Conservation (phyloP, 2,888 invertebrate species). For the Caenorhabditis angaria region DNA sequence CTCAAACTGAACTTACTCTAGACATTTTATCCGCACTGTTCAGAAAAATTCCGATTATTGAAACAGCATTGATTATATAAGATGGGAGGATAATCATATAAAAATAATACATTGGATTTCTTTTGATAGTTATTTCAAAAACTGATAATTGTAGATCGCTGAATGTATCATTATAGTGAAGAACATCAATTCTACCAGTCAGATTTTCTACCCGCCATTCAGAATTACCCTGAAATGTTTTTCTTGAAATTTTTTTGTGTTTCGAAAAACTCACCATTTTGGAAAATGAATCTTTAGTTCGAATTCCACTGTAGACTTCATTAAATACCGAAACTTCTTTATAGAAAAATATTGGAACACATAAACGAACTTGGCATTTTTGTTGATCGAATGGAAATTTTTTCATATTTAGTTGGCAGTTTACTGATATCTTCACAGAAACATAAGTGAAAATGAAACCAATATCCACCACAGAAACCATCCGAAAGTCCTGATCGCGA, state of each 20-base stretch:
- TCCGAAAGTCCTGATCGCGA: conserved; percentile 16
- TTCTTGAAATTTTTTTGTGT: background rate
- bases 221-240: conserved; percentile 25
- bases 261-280: conserved; percentile 8
- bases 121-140: conserved; percentile 25
- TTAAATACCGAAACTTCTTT: conserved; percentile 16
- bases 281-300: background rate
- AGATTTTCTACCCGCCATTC: conserved; percentile 32
- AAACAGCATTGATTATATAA: conserved; percentile 32
- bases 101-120: conserved; percentile 37
- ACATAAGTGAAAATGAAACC: conserved; percentile 18
- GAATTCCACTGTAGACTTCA: conserved; percentile 24
- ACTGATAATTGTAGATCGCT: conserved; percentile 24
- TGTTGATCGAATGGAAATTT: conserved; percentile 34
- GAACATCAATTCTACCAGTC: conserved; percentile 4
- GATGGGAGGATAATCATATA: conserved; percentile 42
- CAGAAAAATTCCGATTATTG: conserved; percentile 33
- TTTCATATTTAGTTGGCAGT: conserved; percentile 23
- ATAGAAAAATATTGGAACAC: conserved; percentile 15
- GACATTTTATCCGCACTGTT: conserved; percentile 36
- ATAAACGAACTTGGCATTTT: conserved; percentile 22
- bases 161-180: conserved; percentile 23
- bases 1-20: conserved; percentile 22
- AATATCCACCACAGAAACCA: background rate
- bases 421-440: conserved; percentile 18